A percentile compares a stretch with the other conserved stretches of the same genome.
phyloP scores from a whole-genome alignment of 1,140 invertebrate species.

The Nasonia longicornis region DNA sequence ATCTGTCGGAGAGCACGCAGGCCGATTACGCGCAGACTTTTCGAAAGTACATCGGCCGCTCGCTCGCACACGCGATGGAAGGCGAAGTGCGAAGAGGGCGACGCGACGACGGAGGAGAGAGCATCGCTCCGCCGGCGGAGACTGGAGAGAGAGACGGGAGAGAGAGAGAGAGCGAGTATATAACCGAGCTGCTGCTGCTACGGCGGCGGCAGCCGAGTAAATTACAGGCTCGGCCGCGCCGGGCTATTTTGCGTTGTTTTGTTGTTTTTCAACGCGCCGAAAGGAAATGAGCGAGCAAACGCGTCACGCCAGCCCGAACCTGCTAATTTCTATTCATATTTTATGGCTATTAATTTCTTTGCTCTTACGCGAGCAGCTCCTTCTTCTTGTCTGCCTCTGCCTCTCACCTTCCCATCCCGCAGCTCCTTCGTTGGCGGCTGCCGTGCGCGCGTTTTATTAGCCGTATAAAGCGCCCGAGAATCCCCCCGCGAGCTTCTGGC shows the following conservation, averaged over 20 bases:
- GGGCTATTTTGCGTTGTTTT: slow-evolving; percentile 68
- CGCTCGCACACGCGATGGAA: not conserved
- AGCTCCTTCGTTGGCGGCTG: not conserved
- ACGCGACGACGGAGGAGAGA: slow-evolving; percentile 13
- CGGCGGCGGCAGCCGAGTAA: slow-evolving; percentile 68
- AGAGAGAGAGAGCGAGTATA: slow-evolving; percentile 35
- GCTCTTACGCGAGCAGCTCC: slow-evolving; percentile 51
- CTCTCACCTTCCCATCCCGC: slow-evolving; percentile 20
- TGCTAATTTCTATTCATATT: slow-evolving; percentile 72
- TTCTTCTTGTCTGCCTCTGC: slow-evolving; percentile 4
- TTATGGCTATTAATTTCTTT: slow-evolving; percentile 72
- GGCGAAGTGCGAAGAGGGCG: slow-evolving; percentile 7
- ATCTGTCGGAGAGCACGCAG: not conserved
- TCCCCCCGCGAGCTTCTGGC: not conserved
- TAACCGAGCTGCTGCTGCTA: slow-evolving; percentile 51
- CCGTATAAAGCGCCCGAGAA: not conserved
- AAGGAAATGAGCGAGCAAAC: slow-evolving; percentile 71
- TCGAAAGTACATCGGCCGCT: slow-evolving; percentile 1
- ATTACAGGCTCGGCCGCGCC: slow-evolving; percentile 66
- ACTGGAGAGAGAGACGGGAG: too few relatives aligned
- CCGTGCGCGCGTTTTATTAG: not conserved
- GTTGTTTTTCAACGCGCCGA: slow-evolving; percentile 71
- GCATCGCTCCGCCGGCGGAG: not conserved
- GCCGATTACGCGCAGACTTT: not conserved
- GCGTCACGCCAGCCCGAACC: slow-evolving; percentile 71